Conservation (phyloP, 2,113 vertebrate species). For the Theristicus caerulescens region DNA sequence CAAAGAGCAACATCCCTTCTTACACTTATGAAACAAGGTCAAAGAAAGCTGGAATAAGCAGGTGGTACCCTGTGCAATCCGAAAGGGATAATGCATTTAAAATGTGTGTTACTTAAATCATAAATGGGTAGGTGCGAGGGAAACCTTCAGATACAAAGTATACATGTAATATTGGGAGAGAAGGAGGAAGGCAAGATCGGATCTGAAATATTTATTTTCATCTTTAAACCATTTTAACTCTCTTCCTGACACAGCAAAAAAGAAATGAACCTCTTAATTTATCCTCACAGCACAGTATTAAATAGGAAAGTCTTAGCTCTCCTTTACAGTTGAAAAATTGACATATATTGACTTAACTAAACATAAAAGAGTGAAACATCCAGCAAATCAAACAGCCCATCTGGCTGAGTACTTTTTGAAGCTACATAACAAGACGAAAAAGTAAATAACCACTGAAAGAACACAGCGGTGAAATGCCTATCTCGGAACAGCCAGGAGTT, state of each 20-base stretch:
- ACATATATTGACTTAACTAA: slow-evolving; percentile 32
- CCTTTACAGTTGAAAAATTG: slow-evolving; percentile 37
- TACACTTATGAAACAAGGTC: not conserved
- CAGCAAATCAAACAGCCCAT: slow-evolving; percentile 15
- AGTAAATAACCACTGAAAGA: not conserved
- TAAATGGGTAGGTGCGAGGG: not conserved
- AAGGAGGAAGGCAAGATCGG: not conserved
- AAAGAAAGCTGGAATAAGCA: not conserved
- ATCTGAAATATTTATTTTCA: not conserved
- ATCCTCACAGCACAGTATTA: not conserved
- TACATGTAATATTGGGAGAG: not conserved
- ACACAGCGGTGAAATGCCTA: not conserved
- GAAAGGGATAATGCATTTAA: not conserved
- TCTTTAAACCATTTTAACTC: not conserved
- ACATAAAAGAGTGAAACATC: not conserved
- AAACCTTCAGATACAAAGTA: not conserved
- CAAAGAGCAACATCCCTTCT: not conserved
- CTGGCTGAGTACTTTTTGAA: not conserved
- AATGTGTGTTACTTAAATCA: not conserved
- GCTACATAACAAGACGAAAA: not conserved
- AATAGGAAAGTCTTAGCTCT: not conserved
- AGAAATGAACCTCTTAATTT: not conserved
- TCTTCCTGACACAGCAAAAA: slow-evolving; percentile 11
- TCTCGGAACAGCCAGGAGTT: not conserved
- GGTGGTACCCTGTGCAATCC: not conserved